Percentiles rank a stretch among this genome's conserved stretches.
These are phyloP conservation scores for Azemiops feae DNA, from an alignment of 2,113 vertebrate species.

Conservation along the genomic window DNA sequence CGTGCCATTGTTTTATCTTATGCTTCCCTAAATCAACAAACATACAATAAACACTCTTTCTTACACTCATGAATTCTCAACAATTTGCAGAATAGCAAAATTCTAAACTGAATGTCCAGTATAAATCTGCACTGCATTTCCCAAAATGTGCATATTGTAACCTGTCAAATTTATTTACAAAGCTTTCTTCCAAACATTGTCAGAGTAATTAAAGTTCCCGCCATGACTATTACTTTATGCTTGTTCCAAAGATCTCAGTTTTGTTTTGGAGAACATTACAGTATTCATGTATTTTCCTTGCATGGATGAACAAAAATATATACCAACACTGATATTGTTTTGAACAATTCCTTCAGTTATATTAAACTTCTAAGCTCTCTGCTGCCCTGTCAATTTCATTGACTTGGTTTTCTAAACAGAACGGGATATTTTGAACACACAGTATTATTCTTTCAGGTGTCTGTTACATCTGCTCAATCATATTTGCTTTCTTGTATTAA, in stretches of 20 bases:
- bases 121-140: not conserved
- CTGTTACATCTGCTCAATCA: not conserved
- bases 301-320: not conserved
- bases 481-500: not conserved
- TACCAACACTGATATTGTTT: not conserved
- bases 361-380: not conserved
- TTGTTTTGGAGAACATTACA: not conserved
- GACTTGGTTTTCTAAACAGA: not conserved
- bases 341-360: not conserved
- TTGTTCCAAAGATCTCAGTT: not conserved
- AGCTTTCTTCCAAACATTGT: not conserved
- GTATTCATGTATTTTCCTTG: not conserved
- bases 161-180: not conserved
- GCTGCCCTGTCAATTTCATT: not conserved
- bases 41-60: not conserved
- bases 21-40: not conserved
- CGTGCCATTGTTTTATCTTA: not conserved
- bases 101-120: not conserved
- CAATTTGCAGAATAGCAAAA: not conserved
- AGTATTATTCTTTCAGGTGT: not conserved
- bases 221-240: not conserved
- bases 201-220: not conserved
- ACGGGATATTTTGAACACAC: not conserved
- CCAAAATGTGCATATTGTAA: not conserved
- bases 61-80: not conserved